phyloP scores from a whole-genome alignment of 1,140 invertebrate genomes.

The Pseudachorutes palmiensis region DNA sequence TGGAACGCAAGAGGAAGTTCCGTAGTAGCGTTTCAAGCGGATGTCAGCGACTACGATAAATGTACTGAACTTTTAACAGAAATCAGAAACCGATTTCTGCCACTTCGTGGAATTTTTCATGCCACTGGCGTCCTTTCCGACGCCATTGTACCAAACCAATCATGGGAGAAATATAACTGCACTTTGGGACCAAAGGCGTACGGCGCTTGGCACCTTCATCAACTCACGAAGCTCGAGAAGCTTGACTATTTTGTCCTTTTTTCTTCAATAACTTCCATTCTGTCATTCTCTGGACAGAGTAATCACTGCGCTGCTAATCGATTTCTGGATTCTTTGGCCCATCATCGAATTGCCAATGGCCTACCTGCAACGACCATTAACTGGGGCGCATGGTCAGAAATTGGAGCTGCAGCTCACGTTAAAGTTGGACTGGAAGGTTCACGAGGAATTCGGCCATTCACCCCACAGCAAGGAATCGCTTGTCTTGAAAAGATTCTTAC shows the following conservation, averaged over 20 bases:
- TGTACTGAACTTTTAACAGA: not conserved
- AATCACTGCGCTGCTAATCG: slow-evolving; percentile 19
- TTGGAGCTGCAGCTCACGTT: slow-evolving; percentile 6
- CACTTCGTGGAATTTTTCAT: slow-evolving; percentile 16
- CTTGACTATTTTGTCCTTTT: slow-evolving; percentile 22
- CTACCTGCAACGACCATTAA: slow-evolving; percentile 7
- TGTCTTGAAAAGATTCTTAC: slow-evolving; percentile 3
- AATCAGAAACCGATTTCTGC: not conserved
- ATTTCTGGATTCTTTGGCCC: slow-evolving; percentile 19
- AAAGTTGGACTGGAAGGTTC: not conserved
- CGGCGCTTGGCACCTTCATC: slow-evolving; percentile 18
- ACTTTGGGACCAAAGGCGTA: slow-evolving; percentile 14
- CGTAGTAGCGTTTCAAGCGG: not conserved
- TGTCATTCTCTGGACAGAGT: slow-evolving; percentile 6
- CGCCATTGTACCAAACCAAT: slow-evolving; percentile 14
- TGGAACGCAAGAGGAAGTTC: not conserved
- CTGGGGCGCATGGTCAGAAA: slow-evolving; percentile 19
- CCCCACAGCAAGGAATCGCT: slow-evolving; percentile 1
- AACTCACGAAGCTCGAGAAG: slow-evolving; percentile 3
- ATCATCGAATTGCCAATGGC: no score
- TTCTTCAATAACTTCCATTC: slow-evolving; percentile 11
- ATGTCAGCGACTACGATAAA: not conserved
- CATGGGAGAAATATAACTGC: slow-evolving; percentile 12
- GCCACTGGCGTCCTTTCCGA: slow-evolving; percentile 14
- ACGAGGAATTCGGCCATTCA: slow-evolving; percentile 5